A percentile compares a stretch with the other conserved stretches of the same genome.
These are phyloP conservation scores for Hylia prasina DNA, from an alignment of 2,113 vertebrate species.

Conservation along the genomic window DNA sequence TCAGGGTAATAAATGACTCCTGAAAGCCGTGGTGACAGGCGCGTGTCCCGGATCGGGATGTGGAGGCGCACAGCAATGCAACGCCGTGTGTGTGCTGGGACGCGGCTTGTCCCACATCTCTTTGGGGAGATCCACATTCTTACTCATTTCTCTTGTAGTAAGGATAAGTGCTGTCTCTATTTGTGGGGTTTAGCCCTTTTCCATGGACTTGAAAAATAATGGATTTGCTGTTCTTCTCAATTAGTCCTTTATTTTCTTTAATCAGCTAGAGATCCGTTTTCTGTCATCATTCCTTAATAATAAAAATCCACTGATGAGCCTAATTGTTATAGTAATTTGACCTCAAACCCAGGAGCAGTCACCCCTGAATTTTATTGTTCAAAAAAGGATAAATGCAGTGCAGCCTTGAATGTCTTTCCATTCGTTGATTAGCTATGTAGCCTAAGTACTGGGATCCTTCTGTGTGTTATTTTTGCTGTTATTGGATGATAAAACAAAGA, in stretches of 20 bases:
- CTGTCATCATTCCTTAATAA: not conserved
- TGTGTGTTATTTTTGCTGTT: conserved; percentile 32
- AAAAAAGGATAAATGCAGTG: not conserved
- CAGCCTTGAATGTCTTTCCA: conserved; percentile 42
- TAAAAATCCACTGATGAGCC: conserved; percentile 17
- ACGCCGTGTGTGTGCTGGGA: fast-evolving
- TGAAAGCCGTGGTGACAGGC: not conserved
- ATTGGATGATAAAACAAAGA: conserved; percentile 55
- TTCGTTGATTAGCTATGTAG: conserved; percentile 2
- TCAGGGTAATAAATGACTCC: not conserved
- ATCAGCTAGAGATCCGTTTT: conserved; percentile 12
- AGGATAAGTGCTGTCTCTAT: not conserved
- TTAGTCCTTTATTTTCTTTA: conserved; percentile 26
- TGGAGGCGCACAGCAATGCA: not conserved
- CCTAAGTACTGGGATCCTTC: not conserved
- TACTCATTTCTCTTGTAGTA: not conserved
- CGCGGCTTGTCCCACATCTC: fast-evolving
- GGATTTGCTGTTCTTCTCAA: not conserved
- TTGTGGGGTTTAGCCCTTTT: not conserved
- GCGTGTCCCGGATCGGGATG: not conserved
- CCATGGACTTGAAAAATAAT: not conserved
- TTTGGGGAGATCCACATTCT: not conserved
- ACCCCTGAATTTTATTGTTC: conserved; percentile 18
- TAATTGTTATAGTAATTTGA: conserved; percentile 21
- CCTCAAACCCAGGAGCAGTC: conserved; percentile 5